Evolutionary conservation across 35 echinoderm and acorn worm genomes (phyloP), one percentile per base, ranked within the genome.

Genomic region (Heliocidaris tuberculata): DNA sequence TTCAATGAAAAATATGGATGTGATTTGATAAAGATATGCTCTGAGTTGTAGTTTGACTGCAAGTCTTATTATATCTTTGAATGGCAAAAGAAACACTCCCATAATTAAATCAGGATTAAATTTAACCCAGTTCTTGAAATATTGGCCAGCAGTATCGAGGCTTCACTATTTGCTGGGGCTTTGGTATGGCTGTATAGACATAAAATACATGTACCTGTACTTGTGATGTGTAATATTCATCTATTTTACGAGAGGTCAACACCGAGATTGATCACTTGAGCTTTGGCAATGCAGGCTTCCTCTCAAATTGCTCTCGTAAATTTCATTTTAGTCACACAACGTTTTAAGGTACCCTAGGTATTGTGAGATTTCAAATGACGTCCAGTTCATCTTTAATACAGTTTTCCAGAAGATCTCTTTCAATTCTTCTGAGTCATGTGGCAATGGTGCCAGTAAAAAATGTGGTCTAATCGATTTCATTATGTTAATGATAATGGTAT

Each of bases 201-300:
- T 6, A 8, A 78, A 70, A 70, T 42, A 42, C 35, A 42, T 42
- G 35, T 42, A 42, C 35, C 3, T 42, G n/a, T 65, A 65, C 60
- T 65, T 65, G 60, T 65, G 60, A 65, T 65, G 61, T 71, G 61
- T n/a, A 78, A 78, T 78, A 78, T 78, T 78, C 65, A 78, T 78
- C 65, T 78, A 78, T 78, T 78, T 78, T 78, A 78, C 65, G 21
- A 19, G 17, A 78, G 65, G 65, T 78, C 65, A 78, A 78, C 10
- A 78, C 65, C 65, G 19, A 78, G 65, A 78, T 78, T 78, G 65
- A 78, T 78, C 65, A 24, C 65, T 78, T 78, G 65, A 78, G 65
- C 65, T 78, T 7, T n/a, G 27, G 24, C 65, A 5, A 78, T 78
- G 65, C 65, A 7, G 65, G 65, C 65, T 78, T 78, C 65, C 65